These are phyloP conservation scores for Macrophya annulata DNA, from an alignment of 2,888 invertebrate genomes.

Conservation along the genomic window DNA sequence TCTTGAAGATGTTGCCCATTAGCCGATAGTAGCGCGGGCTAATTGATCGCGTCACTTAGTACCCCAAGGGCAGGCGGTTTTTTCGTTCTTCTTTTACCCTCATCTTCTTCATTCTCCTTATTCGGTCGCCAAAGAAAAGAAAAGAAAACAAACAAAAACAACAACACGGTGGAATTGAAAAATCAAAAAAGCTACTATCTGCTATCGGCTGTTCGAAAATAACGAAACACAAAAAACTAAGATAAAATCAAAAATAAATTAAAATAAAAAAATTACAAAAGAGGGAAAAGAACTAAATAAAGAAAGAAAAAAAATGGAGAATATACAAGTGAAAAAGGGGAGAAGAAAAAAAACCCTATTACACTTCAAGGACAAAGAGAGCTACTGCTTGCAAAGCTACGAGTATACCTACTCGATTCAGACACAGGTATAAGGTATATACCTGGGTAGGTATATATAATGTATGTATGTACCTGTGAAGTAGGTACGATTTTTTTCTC, in stretches of 20 bases:
- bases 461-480: not conserved
- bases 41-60: conserved; percentile 47
- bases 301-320: not conserved
- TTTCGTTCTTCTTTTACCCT: not conserved
- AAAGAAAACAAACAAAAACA: not conserved
- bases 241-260: too few species aligned
- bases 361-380: conserved; percentile 1
- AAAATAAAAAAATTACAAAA: not conserved
- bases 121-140: not conserved
- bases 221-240: not conserved
- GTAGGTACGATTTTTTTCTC: not conserved
- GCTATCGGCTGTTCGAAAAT: not conserved
- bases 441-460: too few species aligned
- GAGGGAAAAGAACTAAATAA: not conserved
- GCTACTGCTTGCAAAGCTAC: not conserved
- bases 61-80: not conserved
- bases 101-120: not conserved
- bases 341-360: not conserved
- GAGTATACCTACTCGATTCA: conserved; percentile 6
- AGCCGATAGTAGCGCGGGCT: not conserved
- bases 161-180: not conserved
- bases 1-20: conserved; percentile 41
- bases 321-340: not conserved
- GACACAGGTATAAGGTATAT: not conserved
- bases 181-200: not conserved